A percentile compares a stretch with the other conserved stretches of the same genome.
Conservation (phyloP, 2,797 vertebrate species). For the Centroberyx gerrardi region DNA sequence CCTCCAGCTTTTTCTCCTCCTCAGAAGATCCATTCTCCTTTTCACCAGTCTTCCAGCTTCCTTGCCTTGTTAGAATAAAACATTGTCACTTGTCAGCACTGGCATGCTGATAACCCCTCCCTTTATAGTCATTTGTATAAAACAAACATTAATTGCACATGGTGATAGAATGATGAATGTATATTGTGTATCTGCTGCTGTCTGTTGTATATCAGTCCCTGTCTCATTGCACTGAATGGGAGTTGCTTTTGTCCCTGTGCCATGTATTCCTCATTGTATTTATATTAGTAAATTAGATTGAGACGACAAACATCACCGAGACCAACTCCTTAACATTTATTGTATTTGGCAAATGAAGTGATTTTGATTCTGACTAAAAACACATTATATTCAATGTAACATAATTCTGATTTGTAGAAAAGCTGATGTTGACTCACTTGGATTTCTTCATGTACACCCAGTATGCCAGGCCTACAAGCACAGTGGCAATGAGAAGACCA, state of each 20-base stretch:
- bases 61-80: slow-evolving; percentile 81
- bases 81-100: slow-evolving; percentile 38
- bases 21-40: slow-evolving; percentile 95
- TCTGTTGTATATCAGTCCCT: too few species aligned
- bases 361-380: not conserved
- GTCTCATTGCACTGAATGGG: too few species aligned
- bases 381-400: not conserved
- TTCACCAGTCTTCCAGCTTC: slow-evolving; percentile 90
- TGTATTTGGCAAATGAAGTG: not conserved
- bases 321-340: not conserved
- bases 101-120: not conserved
- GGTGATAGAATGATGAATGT: too few species aligned
- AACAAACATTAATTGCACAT: not conserved
- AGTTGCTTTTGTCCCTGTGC: too few species aligned
- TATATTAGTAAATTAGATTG: slow-evolving; percentile 31
- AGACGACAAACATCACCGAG: not conserved
- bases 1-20: slow-evolving; percentile 98
- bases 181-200: too few species aligned
- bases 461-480: slow-evolving; percentile 90
- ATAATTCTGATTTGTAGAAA: not conserved
- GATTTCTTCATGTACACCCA: slow-evolving; percentile 95
- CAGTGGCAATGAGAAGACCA: slow-evolving; percentile 90
- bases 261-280: too few species aligned
- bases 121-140: not conserved
- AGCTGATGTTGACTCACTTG: slow-evolving; percentile 83